phyloP scores from a whole-genome alignment of 2,113 vertebrate species.

The Dasyurus viverrinus region DNA sequence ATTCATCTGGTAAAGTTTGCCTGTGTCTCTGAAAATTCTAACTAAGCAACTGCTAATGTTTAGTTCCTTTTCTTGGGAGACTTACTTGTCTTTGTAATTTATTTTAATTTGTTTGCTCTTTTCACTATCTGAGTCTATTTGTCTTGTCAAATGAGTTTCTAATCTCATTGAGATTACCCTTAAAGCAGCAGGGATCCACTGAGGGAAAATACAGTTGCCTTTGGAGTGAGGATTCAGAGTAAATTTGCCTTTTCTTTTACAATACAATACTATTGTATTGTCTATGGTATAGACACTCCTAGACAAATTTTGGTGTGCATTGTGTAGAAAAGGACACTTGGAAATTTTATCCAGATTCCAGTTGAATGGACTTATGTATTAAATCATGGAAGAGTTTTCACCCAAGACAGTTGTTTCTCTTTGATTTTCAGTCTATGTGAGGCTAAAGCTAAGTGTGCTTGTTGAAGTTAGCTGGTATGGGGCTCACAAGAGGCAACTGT shows the following conservation, averaged over 20 bases:
- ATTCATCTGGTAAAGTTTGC: background rate
- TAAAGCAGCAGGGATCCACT: background rate
- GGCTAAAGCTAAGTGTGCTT: background rate
- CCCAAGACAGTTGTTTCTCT: background rate
- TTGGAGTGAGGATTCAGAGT: background rate
- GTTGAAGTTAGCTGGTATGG: background rate
- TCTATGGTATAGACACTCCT: background rate
- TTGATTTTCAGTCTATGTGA: background rate
- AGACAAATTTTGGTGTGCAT: background rate
- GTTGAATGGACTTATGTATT: background rate
- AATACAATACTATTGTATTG: no score
- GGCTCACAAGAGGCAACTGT: background rate
- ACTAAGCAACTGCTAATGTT: background rate
- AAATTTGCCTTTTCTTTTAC: background rate
- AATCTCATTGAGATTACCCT: background rate
- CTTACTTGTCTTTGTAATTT: background rate
- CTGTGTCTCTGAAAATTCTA: background rate
- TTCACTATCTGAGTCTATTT: background rate
- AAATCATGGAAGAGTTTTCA: background rate
- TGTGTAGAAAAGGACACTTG: background rate
- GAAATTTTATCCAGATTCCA: background rate
- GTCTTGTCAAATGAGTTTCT: background rate
- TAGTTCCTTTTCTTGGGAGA: background rate
- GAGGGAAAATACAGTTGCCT: background rate
- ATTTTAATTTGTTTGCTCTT: background rate